Evolutionary conservation across 1,140 invertebrate genomes (phyloP).

Genomic region (Philaenus spumarius): DNA sequence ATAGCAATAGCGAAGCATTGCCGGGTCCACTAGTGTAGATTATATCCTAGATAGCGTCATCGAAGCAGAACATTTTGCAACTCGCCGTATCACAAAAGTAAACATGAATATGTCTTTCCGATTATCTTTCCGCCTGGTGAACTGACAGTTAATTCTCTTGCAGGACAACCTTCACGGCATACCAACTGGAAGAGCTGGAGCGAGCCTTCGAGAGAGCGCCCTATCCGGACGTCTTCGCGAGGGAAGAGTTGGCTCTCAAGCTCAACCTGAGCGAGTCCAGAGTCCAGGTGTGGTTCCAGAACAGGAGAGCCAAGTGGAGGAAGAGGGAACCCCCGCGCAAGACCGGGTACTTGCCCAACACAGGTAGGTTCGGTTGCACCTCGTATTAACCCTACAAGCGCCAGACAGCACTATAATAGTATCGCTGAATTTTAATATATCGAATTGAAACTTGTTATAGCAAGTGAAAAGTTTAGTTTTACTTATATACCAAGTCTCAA

Average conservation of each 20-base stretch:
- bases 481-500: too few relatives aligned
- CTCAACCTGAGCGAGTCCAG: slow-evolving; percentile 86
- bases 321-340: slow-evolving; percentile 96
- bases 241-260: slow-evolving; percentile 88
- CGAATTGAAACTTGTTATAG: too few relatives aligned
- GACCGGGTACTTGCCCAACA: slow-evolving; percentile 64
- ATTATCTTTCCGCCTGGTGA: background rate
- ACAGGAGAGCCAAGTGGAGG: slow-evolving; percentile 94
- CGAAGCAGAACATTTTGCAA: too few relatives aligned
- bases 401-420: too few relatives aligned
- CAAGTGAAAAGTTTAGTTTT: too few relatives aligned
- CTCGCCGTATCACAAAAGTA: too few relatives aligned
- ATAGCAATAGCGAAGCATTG: too few relatives aligned
- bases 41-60: too few relatives aligned
- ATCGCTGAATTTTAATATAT: too few relatives aligned
- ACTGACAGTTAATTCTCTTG: slow-evolving; percentile 25
- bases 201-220: slow-evolving; percentile 89
- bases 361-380: slow-evolving; percentile 41
- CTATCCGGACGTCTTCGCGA: slow-evolving; percentile 93
- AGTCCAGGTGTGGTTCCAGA: slow-evolving; percentile 93
- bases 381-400: too few relatives aligned
- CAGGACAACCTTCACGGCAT: slow-evolving; percentile 94
- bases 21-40: too few relatives aligned
- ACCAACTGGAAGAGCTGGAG: slow-evolving; percentile 91
- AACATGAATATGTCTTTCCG: too few relatives aligned